Conservation (phyloP, 2,113 vertebrate species). For the Thalassoma bifasciatum region DNA sequence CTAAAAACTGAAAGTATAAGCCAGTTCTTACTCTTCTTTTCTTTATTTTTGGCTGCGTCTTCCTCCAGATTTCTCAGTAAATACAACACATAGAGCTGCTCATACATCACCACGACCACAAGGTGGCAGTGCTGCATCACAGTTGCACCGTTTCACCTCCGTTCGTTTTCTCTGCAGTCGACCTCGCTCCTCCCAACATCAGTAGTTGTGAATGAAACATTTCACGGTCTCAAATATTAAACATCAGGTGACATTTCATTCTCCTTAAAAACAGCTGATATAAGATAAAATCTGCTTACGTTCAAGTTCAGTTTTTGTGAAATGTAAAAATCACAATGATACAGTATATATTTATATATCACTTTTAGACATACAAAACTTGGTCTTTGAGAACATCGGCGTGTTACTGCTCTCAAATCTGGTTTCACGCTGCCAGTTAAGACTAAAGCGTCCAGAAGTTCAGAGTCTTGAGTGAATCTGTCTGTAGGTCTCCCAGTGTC, state of each 20-base stretch:
- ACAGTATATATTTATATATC: slow-evolving; percentile 4
- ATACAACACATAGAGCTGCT: slow-evolving; percentile 1
- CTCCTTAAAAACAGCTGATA: slow-evolving; percentile 12
- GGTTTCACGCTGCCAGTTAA: slow-evolving; percentile 6
- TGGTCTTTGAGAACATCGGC: slow-evolving; percentile 32
- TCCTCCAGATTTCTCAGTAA: slow-evolving; percentile 1
- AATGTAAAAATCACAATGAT: slow-evolving; percentile 12
- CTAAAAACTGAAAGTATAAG: background rate
- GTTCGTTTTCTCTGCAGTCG: background rate
- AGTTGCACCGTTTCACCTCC: slow-evolving; percentile 16
- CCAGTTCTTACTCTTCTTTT: slow-evolving; percentile 6
- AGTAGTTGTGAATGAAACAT: slow-evolving; percentile 52
- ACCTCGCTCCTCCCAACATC: slow-evolving; percentile 27
- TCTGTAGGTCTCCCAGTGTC: slow-evolving; percentile 66
- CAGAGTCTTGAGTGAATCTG: slow-evolving; percentile 31
- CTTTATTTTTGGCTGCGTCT: slow-evolving; percentile 31
- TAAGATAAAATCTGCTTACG: slow-evolving; percentile 26
- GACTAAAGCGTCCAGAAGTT: slow-evolving; percentile 33
- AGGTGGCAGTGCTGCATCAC: slow-evolving; percentile 61
- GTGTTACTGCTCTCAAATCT: slow-evolving; percentile 24
- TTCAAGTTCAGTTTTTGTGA: slow-evolving; percentile 51
- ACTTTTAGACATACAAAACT: slow-evolving; percentile 27
- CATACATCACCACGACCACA: slow-evolving; percentile 37
- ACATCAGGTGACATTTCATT: slow-evolving; percentile 29
- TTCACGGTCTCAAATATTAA: slow-evolving; percentile 41